Conservation (phyloP, 2,888 invertebrate genomes). For the Tineola bisselliella region DNA sequence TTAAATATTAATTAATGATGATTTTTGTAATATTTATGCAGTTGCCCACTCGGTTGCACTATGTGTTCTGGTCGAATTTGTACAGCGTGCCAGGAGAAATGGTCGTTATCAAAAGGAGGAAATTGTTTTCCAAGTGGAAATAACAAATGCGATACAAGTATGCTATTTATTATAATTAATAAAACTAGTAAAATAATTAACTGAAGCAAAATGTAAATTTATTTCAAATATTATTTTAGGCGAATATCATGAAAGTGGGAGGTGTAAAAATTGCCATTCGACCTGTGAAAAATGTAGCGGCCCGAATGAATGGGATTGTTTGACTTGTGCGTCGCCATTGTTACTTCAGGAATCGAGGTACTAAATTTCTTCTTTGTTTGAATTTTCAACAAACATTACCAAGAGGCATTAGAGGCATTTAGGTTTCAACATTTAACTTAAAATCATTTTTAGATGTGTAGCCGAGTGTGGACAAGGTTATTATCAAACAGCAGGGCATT, state of each 20-base stretch:
- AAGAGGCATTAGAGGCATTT: background rate
- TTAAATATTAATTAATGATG: background rate
- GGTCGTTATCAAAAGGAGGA: slow-evolving; percentile 78
- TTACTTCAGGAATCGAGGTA: slow-evolving; percentile 74
- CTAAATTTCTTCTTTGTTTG: slow-evolving; percentile 14
- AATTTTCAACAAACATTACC: background rate
- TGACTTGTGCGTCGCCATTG: slow-evolving; percentile 78
- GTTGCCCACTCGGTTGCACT: slow-evolving; percentile 81
- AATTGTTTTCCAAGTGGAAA: slow-evolving; percentile 79
- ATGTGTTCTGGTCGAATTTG: slow-evolving; percentile 78
- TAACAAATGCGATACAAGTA: slow-evolving; percentile 79
- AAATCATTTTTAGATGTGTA: slow-evolving; percentile 67
- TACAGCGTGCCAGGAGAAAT: slow-evolving; percentile 77
- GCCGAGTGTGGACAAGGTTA: slow-evolving; percentile 81
- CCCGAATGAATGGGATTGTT: slow-evolving; percentile 78
- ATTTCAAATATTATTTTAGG: slow-evolving; percentile 55
- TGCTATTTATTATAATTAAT: slow-evolving; percentile 29
- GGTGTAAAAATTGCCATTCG: slow-evolving; percentile 84
- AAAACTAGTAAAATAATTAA: background rate
- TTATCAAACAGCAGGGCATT: slow-evolving; percentile 77
- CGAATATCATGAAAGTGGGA: slow-evolving; percentile 78
- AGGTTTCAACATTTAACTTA: background rate
- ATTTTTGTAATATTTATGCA: slow-evolving; percentile 29
- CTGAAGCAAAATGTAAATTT: background rate
- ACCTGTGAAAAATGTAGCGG: slow-evolving; percentile 88